Base-by-base conservation (phyloP, 1,140 invertebrate species). In the Lycorma delicatula region DNA sequence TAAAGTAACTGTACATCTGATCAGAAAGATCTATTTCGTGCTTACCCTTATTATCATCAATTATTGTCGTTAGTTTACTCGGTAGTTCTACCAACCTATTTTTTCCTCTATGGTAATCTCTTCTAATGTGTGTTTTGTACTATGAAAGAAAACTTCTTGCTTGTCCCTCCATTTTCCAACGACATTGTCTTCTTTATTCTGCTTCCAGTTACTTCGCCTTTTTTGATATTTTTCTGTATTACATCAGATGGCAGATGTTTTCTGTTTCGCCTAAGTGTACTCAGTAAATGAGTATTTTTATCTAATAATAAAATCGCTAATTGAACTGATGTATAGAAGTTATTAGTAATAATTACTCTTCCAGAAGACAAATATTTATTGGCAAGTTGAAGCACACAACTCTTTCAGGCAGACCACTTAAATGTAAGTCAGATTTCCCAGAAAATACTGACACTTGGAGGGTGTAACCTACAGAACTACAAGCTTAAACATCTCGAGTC, bases 21-120 rank as follows among this genome's bases (percentile, higher is more conserved):
- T 44, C 16, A 6, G 41, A 44, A 2, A 44, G 41, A 44, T 44
- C 41, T 20, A 44, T 11, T 7, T 4, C 18, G 5, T 3, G 2
- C 62, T 74, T 74, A 23, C 66, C 72, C 23, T 65, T 58, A 60
- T 66, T 66, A 18, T 67, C 54, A 61, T 71, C 66, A 4, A 63
- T 61, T 38, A 68, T 57, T 13, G 65, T 20, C 52, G 61, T 66
- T 47, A 69, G 61, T 63, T 74, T 76, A n/a, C n/a, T n/a, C n/a
- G n/a, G n/a, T n/a, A n/a, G n/a, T n/a, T n/a, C n/a, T n/a, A n/a
- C 25, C 76, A 64, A 1, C 71, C 74, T 64, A 74, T 77, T 61
- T n/a, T n/a, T n/a, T n/a, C n/a, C n/a, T n/a, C n/a, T n/a, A 66
- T 67, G 23, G 27, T 51, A 9, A 67, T 65, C 61, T 71, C 71